These are phyloP conservation scores for Trichonephila inaurata DNA, from an alignment of 1,140 invertebrate species.

Conservation along the genomic window DNA sequence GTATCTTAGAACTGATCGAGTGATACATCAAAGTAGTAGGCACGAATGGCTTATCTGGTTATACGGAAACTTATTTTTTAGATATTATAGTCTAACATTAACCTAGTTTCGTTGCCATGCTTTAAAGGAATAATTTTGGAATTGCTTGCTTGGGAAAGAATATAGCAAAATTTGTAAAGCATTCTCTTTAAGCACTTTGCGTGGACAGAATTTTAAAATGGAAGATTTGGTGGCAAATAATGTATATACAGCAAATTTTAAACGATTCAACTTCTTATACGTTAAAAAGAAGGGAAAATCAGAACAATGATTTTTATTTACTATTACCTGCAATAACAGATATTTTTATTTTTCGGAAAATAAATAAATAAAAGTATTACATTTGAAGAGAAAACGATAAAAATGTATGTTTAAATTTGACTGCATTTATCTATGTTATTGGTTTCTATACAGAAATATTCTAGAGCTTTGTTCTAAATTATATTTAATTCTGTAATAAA, in stretches of 20 bases:
- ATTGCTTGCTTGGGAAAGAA: neutral
- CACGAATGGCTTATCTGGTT: neutral
- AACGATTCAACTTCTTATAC: no score
- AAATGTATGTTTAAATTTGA: no score
- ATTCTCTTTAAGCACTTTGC: neutral
- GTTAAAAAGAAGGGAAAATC: no score
- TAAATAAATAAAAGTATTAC: no score
- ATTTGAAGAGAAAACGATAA: no score
- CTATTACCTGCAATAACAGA: neutral
- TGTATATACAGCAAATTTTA: no score
- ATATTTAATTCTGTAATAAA: no score
- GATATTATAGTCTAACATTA: conserved; percentile 7
- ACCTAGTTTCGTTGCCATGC: neutral
- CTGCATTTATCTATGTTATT: no score
- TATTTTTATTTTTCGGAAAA: no score
- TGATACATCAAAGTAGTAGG: conserved; percentile 22
- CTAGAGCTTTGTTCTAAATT: no score
- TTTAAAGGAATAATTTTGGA: neutral
- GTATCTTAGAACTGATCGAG: conserved; percentile 4
- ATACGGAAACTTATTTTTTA: conserved; percentile 9
- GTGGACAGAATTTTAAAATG: neutral
- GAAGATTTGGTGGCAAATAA: neutral
- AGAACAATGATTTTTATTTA: no score
- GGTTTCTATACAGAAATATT: no score
- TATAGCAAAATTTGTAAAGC: neutral